Conservation (phyloP, 2,113 vertebrate genomes). For the Nyctibius bracteatus region DNA sequence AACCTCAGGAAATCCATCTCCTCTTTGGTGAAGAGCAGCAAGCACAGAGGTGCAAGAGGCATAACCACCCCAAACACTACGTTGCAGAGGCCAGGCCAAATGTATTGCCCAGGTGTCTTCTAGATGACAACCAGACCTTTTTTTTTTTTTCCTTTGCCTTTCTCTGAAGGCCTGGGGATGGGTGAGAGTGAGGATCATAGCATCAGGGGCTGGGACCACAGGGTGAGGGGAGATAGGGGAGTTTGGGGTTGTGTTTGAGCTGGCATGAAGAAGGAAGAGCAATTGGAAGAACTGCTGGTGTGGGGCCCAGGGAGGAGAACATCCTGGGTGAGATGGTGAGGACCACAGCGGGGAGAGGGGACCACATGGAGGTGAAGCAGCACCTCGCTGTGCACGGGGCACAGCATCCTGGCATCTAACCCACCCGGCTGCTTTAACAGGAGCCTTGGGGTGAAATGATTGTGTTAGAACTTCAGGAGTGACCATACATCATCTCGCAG, state of each 20-base stretch:
- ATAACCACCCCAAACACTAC: neutral
- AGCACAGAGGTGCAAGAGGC: neutral
- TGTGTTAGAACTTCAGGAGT: neutral
- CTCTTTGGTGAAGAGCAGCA: neutral
- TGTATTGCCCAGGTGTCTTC: neutral
- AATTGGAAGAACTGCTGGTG: neutral
- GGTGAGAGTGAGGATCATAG: neutral
- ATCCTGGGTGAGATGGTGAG: neutral
- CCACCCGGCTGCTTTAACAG: too few relatives aligned
- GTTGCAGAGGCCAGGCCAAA: neutral
- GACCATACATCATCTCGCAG: accelerated
- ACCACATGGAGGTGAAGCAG: neutral
- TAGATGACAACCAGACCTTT: neutral
- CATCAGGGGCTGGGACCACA: neutral
- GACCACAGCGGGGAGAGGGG: neutral
- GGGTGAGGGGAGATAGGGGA: neutral
- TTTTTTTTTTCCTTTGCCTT: neutral
- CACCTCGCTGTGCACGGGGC: accelerated
- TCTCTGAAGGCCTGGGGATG: neutral
- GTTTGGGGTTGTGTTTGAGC: neutral
- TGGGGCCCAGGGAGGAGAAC: neutral
- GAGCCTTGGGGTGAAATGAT: neutral
- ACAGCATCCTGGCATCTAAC: neutral
- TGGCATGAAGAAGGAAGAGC: neutral
- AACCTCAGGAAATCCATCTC: neutral